Base-by-base conservation (phyloP, 2,888 invertebrate genomes). In the Philopedon plagiatum region DNA sequence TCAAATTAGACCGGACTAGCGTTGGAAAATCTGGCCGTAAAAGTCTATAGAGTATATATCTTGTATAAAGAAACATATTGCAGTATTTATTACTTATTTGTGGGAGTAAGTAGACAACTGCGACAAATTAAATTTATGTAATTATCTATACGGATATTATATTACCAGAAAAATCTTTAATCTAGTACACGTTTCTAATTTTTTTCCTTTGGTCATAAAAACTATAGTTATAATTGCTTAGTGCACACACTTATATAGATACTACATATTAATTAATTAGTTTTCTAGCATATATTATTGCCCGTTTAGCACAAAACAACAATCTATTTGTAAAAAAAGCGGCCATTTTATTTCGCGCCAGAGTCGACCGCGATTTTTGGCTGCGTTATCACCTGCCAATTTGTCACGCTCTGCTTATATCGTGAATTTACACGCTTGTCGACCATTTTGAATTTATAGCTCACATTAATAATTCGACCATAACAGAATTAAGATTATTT, bases 391-490 rank as follows among this genome's bases (percentile, higher is more conserved):
- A 74, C 71, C 71, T 74, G 71, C 74, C 71, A 78, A 77, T 78
- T 78, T 76, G 78, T 78, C 75, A 78, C 78, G 78, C 78, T 78
- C 78, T 78, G 78, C 74, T 78, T 78, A 64, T 41, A 51, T 46
- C 51, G 23, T 56, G 61, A 74, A 64, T 70, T 69, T 70, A 69
- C 61, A 54, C 64, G 65, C 26, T 51, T 61, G 61, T 73, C 73
- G 51, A 73, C 69, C 68, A 64, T 68, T 71, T 71, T 69, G 69
- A 57, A 70, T 73, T 73, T 69, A 70, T 63, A 26, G 41, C 39
- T 13, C 49, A 41, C 46, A 58, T 37, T 26, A 56, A 13, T 60
- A 58, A 60, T 51, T 51, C 70, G 64, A 39, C 49, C 44, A 54
- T 56, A 69, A 62, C 56, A 32, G 11, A 69, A 62, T 69, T 26